These are phyloP conservation scores for Lagopus muta DNA, from an alignment of 2,113 vertebrate species.

Conservation along the genomic window DNA sequence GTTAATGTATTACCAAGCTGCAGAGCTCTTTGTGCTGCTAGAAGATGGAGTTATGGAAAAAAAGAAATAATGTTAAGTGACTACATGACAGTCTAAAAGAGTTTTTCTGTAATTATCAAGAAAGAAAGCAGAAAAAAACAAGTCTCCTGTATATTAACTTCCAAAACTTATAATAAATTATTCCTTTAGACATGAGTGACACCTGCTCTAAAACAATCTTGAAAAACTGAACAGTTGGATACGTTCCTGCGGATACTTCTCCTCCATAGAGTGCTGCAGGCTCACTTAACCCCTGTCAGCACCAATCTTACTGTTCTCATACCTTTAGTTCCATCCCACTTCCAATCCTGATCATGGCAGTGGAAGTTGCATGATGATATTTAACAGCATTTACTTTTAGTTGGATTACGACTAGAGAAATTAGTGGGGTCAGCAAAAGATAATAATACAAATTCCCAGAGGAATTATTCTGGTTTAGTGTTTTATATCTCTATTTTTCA, in stretches of 20 bases:
- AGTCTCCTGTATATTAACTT: neutral
- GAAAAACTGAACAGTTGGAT: neutral
- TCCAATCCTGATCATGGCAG: neutral
- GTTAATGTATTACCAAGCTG: neutral
- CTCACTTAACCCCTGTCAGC: constrained; percentile 9
- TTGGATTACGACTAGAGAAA: neutral
- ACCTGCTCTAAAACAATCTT: neutral
- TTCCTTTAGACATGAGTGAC: neutral
- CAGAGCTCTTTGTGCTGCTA: neutral
- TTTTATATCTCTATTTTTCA: neutral
- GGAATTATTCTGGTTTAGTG: neutral
- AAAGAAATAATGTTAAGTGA: neutral
- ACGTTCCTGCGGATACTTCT: neutral
- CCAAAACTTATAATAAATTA: neutral
- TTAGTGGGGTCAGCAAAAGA: neutral
- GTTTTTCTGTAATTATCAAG: neutral
- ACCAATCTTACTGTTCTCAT: neutral
- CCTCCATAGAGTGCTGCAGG: neutral
- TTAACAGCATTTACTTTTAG: neutral
- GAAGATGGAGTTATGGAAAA: neutral
- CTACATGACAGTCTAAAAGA: neutral
- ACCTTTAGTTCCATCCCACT: neutral
- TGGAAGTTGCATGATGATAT: neutral
- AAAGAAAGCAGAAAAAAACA: neutral
- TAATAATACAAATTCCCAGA: neutral